A percentile compares a stretch with the other conserved stretches of the same genome.
phyloP scores from a whole-genome alignment of 1,140 invertebrate species.

The Drosophila takahashii region DNA sequence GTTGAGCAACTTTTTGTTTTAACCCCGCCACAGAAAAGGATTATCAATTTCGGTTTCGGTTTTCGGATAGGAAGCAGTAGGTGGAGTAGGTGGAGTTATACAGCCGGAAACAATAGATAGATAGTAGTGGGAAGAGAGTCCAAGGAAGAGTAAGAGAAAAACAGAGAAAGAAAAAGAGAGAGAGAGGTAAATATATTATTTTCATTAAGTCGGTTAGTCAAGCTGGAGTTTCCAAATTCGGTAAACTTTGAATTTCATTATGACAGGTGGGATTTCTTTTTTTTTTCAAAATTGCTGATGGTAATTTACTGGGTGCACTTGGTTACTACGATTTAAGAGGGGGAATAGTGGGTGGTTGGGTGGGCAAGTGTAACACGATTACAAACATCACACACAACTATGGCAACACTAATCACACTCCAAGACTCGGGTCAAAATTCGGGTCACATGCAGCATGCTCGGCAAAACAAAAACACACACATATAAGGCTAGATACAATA shows the following conservation, averaged over 20 bases:
- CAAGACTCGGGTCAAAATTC: constrained; percentile 26
- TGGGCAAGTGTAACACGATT: constrained; percentile 12
- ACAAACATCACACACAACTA: constrained; percentile 37
- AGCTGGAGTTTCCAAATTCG: constrained; percentile 47
- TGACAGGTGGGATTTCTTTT: constrained; percentile 45
- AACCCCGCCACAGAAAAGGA: constrained; percentile 46
- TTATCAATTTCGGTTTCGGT: constrained; percentile 35
- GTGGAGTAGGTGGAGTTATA: constrained; percentile 40
- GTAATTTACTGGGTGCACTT: constrained; percentile 71
- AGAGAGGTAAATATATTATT: constrained; percentile 58
- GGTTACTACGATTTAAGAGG: constrained; percentile 46
- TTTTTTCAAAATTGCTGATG: constrained; percentile 34
- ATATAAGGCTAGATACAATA: constrained; percentile 6
- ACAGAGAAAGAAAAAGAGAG: constrained; percentile 47
- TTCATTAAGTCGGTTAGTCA: constrained; percentile 57
- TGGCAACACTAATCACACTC: constrained; percentile 29
- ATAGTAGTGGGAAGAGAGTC: constrained; percentile 20
- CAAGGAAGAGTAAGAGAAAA: constrained; percentile 42
- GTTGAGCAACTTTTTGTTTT: constrained; percentile 79
- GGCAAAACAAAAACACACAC: constrained; percentile 12
- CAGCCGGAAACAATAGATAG: constrained; percentile 49
- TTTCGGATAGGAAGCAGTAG: constrained; percentile 30
- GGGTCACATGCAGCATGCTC: constrained; percentile 45
- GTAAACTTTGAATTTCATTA: constrained; percentile 49
- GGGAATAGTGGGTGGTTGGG: constrained; percentile 26